Evolutionary conservation across 1,140 invertebrate species (phyloP), one percentile per base, ranked within the genome.

Genomic region (Armadillidium nasatum): DNA sequence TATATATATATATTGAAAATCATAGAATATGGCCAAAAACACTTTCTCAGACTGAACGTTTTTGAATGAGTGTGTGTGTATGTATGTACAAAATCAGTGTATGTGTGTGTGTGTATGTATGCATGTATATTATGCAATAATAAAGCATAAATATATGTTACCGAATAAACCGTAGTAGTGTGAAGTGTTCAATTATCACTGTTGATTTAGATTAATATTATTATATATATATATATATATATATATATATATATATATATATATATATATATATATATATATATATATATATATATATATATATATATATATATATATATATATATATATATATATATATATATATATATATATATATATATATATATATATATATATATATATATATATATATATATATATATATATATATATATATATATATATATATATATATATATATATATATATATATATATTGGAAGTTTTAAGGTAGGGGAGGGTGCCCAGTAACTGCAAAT

Each of bases 391-490:
- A 50, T 10, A 50, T 10, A 15, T 50, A 50, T 50, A 50, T 50
- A 50, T 50, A 50, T 50, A 50, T 50, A 50, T 50, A 50, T 50
- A 50, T 50, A 50, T 50, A 7, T 60, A 60, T 60, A 60, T 60
- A 60, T 60, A 60, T 60, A 15, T 19, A 15, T 60, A 15, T 60
- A 60, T 15, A 60, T 13, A 60, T 60, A 60, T 60, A 60, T 60
- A 60, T 15, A 60, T 15, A 3, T 3, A 4, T 60, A 15, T 4
- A 60, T 60, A 15, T 60, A 60, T 60, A 60, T 15, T 60, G 50
- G 50, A 15, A 33, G 33, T 33, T 33, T 33, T 33, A 33, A 33
- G 33, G 33, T 33, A 33, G 33, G 33, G 33, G 33, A 33, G 33
- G 33, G 33, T 33, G 33, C 33, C 33, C 33, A 33, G 33, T 33